Base-by-base conservation (phyloP, 2,888 invertebrate species). In the Lamellibrachia columna region DNA sequence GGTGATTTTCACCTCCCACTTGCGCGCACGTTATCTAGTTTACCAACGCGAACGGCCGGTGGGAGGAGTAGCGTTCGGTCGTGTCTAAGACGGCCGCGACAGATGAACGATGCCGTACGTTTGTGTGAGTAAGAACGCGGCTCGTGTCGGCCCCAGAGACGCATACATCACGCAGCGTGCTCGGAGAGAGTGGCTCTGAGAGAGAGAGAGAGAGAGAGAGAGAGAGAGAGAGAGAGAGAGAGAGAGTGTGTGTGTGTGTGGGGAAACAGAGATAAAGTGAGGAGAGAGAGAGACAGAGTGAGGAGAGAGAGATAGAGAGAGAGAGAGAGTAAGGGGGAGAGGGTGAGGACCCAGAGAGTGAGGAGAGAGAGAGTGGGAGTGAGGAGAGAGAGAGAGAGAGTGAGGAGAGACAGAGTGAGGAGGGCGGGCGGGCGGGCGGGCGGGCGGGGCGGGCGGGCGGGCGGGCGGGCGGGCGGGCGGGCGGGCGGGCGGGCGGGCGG, bases 191-290 rank as follows among this genome's bases (percentile, higher is more conserved):
- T 11, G 8, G 52, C 11, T 52, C 11, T 40, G 52, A 90, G 90
- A 90, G 90, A n/a, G n/a, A 90, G 90, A 90, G 90, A n/a, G n/a
- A 90, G 90, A n/a, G 90, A 90, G 90, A 90, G 15, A n/a, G 90
- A 90, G 90, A 90, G n/a, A n/a, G 90, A 90, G 90, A 90, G 1
- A n/a, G 90, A 90, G 90, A 15, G 52, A 15, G 90, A 15, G 90
- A 11, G 52, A 9, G 52, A 11, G 90, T 52, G 7, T 40, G 90
- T 52, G 90, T 52, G 6, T 40, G 52, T 52, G 90, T 52, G 90
- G 22, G 22, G 52, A 52, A 6, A 7, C 9, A 52, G 52, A 52
- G 90, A 7, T 8, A 52, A 22, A 90, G 52, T 1, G 52, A 52
- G 90, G 15, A 15, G 7, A 15, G 22, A 22, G 15, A 15, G 90